phyloP scores from a whole-genome alignment of 2,113 vertebrate species.

The Ophthalmolycus amberensis region DNA sequence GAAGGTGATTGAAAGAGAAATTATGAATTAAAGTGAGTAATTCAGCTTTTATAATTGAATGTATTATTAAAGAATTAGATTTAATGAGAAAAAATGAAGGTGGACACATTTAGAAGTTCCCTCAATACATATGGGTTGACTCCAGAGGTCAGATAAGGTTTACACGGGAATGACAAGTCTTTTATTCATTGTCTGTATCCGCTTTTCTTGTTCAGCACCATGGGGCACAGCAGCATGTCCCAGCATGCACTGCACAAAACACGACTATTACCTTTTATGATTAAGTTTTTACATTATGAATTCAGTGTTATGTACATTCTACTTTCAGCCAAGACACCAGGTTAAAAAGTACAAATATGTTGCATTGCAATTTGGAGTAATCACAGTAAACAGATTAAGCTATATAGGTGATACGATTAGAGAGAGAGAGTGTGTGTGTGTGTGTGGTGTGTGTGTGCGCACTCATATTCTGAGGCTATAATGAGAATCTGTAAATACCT shows the following conservation, averaged over 20 bases:
- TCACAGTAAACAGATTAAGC: conserved; percentile 70
- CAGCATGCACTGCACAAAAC: conserved; percentile 15
- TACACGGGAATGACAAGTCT: background rate
- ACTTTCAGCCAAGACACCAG: conserved; percentile 34
- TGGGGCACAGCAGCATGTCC: background rate
- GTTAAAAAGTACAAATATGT: conserved; percentile 38
- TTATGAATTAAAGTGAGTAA: background rate
- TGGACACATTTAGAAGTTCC: no score
- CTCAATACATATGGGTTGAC: background rate
- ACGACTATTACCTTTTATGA: background rate
- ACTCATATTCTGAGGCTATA: conserved; percentile 71
- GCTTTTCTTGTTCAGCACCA: background rate
- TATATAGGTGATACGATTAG: conserved; percentile 64
- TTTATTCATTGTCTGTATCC: background rate
- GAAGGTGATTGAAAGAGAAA: background rate
- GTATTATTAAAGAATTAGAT: background rate
- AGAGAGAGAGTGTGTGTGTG: conserved; percentile 25
- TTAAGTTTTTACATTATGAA: background rate
- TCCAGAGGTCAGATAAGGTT: background rate
- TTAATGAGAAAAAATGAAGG: background rate
- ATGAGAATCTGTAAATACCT: conserved; percentile 80
- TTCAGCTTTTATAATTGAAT: background rate
- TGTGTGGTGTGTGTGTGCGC: conserved; percentile 11
- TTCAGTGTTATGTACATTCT: background rate
- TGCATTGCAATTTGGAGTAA: conserved; percentile 50